Conservation (phyloP, 2,113 vertebrate genomes). For the Chinchilla lanigera region DNA sequence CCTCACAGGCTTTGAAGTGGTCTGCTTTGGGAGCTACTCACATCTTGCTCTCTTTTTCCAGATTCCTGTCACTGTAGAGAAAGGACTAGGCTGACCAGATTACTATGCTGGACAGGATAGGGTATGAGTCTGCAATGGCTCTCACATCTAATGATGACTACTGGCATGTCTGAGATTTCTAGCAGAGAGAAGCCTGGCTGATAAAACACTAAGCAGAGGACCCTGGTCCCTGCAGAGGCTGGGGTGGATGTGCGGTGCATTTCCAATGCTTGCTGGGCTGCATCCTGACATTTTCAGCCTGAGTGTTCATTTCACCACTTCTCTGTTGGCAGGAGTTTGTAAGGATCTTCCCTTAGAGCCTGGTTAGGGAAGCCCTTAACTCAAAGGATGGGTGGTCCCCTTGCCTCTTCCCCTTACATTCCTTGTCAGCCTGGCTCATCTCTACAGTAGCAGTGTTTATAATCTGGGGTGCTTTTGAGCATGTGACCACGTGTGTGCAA, state of each 20-base stretch:
- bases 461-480: not conserved
- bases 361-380: not conserved
- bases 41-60: not conserved
- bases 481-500: not conserved
- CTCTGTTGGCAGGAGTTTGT: not conserved
- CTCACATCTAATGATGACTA: not conserved
- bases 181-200: not conserved
- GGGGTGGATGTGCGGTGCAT: too few species aligned
- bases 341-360: not conserved
- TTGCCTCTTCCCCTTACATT: not conserved
- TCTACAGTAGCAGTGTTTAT: not conserved
- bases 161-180: not conserved
- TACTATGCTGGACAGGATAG: too few species aligned
- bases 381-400: not conserved
- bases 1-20: not conserved
- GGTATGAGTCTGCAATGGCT: not conserved
- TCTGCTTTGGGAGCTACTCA: not conserved
- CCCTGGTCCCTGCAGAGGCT: too few species aligned
- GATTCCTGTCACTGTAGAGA: not conserved
- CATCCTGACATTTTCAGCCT: not conserved
- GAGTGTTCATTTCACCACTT: not conserved
- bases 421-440: not conserved
- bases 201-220: too few species aligned
- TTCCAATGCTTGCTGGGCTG: not conserved
- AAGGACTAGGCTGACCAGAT: not conserved